These are phyloP conservation scores for Tamandua tetradactyla DNA, from an alignment of 2,797 vertebrate genomes.

Conservation along the genomic window DNA sequence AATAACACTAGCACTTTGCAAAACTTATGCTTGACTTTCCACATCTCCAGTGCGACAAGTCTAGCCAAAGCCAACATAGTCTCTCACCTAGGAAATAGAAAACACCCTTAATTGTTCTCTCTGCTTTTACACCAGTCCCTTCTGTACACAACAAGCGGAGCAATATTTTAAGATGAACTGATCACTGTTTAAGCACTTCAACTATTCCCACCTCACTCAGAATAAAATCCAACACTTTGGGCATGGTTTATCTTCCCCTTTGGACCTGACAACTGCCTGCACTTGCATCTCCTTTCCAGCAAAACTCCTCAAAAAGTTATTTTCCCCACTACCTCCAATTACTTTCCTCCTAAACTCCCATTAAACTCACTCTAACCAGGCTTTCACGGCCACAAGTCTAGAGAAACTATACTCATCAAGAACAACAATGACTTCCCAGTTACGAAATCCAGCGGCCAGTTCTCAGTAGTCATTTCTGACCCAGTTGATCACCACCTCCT, in stretches of 20 bases:
- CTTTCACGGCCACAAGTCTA: background rate
- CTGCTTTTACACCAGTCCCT: background rate
- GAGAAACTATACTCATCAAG: background rate
- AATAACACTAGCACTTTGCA: background rate
- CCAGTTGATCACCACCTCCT: background rate
- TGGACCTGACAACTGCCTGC: background rate
- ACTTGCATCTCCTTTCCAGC: background rate
- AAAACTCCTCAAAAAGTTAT: background rate
- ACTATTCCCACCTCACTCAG: background rate
- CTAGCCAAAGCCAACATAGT: background rate
- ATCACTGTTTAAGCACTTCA: background rate
- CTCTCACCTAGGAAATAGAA: slow-evolving; percentile 6
- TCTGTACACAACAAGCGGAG: background rate
- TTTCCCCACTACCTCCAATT: background rate
- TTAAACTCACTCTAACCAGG: background rate
- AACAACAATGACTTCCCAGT: background rate
- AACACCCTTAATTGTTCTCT: background rate
- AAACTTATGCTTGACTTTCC: background rate
- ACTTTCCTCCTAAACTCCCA: background rate
- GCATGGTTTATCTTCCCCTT: background rate
- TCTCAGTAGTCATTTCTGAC: background rate
- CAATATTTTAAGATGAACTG: background rate
- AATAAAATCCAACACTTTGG: background rate
- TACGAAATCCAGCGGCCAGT: background rate
- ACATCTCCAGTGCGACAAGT: background rate